A percentile compares a stretch with the other conserved stretches of the same genome.
Conservation (phyloP, 2,888 invertebrate genomes). For the Drosophila anceps region DNA sequence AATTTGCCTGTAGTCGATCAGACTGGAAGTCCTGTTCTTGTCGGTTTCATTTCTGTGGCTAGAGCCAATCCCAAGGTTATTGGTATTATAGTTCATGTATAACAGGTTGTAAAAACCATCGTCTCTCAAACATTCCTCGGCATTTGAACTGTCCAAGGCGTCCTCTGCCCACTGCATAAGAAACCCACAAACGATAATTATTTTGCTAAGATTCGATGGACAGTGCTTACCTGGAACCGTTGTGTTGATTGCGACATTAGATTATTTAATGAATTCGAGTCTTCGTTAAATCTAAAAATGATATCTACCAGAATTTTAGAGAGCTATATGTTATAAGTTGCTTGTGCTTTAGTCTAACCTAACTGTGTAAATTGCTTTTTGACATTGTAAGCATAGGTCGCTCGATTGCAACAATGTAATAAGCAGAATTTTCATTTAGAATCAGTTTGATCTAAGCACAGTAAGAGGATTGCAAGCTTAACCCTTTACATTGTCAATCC, state of each 20-base stretch:
- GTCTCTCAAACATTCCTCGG: slow-evolving; percentile 34
- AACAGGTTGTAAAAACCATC: slow-evolving; percentile 43
- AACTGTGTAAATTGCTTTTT: neutral
- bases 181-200: neutral
- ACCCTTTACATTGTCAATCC: slow-evolving; percentile 5
- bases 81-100: slow-evolving; percentile 38
- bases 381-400: slow-evolving; percentile 6
- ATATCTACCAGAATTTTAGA: slow-evolving; percentile 42
- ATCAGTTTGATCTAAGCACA: slow-evolving; percentile 6
- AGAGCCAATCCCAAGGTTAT: neutral
- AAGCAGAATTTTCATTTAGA: neutral
- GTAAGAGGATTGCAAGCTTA: slow-evolving; percentile 5
- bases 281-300: slow-evolving; percentile 34
- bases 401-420: neutral
- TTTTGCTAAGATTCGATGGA: too few relatives aligned
- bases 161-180: slow-evolving; percentile 18
- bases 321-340: neutral
- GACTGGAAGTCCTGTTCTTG: slow-evolving; percentile 16
- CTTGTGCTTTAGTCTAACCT: neutral
- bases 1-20: slow-evolving; percentile 23
- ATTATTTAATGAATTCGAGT: neutral
- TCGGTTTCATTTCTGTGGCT: slow-evolving; percentile 10
- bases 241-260: slow-evolving; percentile 18
- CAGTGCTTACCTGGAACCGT: slow-evolving; percentile 6
- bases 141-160: neutral